phyloP scores from a whole-genome alignment of 2,113 vertebrate species.

The Catagonus wagneri region DNA sequence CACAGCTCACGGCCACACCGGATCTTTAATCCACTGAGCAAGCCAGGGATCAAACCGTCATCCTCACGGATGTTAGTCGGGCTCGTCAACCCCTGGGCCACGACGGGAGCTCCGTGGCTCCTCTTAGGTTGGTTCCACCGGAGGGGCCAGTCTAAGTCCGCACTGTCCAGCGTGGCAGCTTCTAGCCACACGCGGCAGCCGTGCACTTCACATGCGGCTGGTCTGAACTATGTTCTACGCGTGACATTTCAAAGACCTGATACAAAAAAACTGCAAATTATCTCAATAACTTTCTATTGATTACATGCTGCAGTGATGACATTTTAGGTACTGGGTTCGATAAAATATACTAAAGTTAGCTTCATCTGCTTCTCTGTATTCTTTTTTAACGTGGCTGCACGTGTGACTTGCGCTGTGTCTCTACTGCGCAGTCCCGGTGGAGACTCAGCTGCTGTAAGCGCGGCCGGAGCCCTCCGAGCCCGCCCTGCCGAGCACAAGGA shows the following conservation, averaged over 20 bases:
- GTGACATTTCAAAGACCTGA: neutral
- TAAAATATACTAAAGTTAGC: too few relatives aligned
- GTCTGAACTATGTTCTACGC: too few relatives aligned
- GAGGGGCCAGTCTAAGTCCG: neutral
- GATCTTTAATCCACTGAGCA: too few relatives aligned
- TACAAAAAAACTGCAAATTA: fast-evolving
- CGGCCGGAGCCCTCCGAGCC: too few relatives aligned
- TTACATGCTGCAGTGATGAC: too few relatives aligned
- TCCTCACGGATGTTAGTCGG: too few relatives aligned
- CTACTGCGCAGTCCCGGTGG: neutral
- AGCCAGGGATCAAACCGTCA: too few relatives aligned
- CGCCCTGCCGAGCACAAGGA: neutral
- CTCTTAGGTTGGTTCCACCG: too few relatives aligned
- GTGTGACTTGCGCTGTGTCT: fast-evolving
- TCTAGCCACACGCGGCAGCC: neutral
- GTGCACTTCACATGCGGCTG: fast-evolving
- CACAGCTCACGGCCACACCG: too few relatives aligned
- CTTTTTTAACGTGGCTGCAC: fast-evolving
- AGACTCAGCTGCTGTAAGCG: too few relatives aligned
- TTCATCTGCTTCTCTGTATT: neutral
- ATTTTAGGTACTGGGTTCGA: neutral
- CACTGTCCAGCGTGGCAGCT: fast-evolving
- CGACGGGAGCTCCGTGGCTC: too few relatives aligned
- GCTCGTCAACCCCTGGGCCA: too few relatives aligned
- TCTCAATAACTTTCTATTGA: fast-evolving